A percentile compares a stretch with the other conserved stretches of the same genome.
These are phyloP conservation scores for Aphelocoma coerulescens DNA, from an alignment of 2,113 vertebrate species.

Conservation along the genomic window DNA sequence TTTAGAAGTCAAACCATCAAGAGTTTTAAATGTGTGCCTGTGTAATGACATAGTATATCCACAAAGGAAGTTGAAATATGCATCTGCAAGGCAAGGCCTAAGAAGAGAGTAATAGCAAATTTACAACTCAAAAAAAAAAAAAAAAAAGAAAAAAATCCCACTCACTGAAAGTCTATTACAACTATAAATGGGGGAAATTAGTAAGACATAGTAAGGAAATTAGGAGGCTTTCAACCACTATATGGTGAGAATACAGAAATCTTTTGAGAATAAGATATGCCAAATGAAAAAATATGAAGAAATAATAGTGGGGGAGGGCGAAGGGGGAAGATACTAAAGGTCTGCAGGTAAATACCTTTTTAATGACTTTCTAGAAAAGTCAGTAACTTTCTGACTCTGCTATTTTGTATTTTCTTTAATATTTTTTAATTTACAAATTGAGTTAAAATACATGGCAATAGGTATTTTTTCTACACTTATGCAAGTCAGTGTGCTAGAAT, in stretches of 20 bases:
- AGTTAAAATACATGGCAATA: background rate
- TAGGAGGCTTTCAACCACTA: background rate
- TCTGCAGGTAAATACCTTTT: background rate
- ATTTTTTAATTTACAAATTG: background rate
- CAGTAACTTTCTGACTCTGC: background rate
- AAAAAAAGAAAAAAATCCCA: background rate
- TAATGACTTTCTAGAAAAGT: background rate
- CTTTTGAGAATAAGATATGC: background rate
- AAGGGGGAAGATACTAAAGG: background rate
- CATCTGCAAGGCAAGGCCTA: background rate
- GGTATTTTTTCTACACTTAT: background rate
- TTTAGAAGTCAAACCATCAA: background rate
- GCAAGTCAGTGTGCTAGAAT: background rate
- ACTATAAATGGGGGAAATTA: background rate
- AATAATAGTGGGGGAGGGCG: fast-evolving
- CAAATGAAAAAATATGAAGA: background rate
- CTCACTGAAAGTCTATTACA: background rate
- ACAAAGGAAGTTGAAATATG: background rate
- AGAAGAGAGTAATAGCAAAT: background rate
- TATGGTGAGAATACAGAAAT: background rate
- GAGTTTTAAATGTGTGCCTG: background rate
- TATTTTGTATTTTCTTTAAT: background rate
- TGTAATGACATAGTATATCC: background rate
- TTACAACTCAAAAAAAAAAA: background rate
- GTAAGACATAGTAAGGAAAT: background rate